A percentile compares a stretch with the other conserved stretches of the same genome.
These are phyloP conservation scores for Amphiduros pacificus DNA, from an alignment of 2,888 invertebrate species.

Conservation along the genomic window DNA sequence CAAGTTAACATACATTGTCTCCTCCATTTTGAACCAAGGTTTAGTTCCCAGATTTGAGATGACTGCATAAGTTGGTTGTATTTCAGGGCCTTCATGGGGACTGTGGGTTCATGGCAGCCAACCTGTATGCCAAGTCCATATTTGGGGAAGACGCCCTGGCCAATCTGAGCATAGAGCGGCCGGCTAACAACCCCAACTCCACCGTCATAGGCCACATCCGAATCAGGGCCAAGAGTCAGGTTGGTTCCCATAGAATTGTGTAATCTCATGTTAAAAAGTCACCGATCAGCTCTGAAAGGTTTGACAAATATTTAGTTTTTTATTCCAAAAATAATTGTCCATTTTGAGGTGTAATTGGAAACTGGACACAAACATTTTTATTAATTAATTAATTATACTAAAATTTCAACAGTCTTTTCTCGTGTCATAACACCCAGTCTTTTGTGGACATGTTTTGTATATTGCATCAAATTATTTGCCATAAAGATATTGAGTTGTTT, in stretches of 20 bases:
- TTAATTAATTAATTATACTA: too few species aligned
- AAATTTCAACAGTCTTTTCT: too few species aligned
- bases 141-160: constrained; percentile 96
- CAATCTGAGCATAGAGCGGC: constrained; percentile 95
- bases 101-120: constrained; percentile 99
- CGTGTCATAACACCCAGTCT: too few species aligned
- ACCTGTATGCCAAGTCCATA: constrained; percentile 96
- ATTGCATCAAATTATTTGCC: not conserved
- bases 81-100: constrained; percentile 91
- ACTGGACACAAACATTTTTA: too few species aligned
- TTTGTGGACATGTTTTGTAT: not conserved
- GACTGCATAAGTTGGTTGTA: too few species aligned
- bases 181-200: constrained; percentile 65
- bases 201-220: constrained; percentile 96
- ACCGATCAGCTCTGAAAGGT: too few species aligned
- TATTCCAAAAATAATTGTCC: too few species aligned
- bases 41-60: too few species aligned
- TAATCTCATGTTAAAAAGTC: not conserved
- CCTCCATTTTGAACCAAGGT: too few species aligned
- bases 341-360: too few species aligned
- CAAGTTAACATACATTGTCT: too few species aligned
- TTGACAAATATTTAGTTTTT: too few species aligned
- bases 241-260: constrained; percentile 49
- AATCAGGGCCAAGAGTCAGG: constrained; percentile 97
- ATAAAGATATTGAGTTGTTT: not conserved